Conservation (phyloP, 2,113 vertebrate species). For the Piaya cayana region DNA sequence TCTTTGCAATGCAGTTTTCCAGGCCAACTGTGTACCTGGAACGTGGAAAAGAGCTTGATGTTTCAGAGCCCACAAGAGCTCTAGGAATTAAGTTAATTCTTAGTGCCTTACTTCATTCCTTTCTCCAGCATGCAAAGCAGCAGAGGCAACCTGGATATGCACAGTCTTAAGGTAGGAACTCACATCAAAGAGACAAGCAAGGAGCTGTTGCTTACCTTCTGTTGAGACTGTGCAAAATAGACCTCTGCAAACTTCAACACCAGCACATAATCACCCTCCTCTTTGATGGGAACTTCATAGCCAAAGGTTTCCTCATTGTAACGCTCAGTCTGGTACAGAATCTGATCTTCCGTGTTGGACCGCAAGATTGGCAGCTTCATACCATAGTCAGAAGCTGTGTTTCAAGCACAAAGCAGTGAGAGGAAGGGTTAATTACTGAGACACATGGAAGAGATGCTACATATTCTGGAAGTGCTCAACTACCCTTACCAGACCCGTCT, state of each 20-base stretch:
- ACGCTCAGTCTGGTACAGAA: conserved; percentile 96
- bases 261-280: conserved; percentile 95
- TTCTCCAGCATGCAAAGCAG: not conserved
- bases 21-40: not conserved
- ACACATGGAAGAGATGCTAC: not conserved
- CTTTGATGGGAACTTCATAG: conserved; percentile 93
- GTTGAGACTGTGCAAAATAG: conserved; percentile 98
- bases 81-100: not conserved
- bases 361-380: conserved; percentile 94
- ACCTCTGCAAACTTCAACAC: conserved; percentile 98
- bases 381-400: conserved; percentile 93
- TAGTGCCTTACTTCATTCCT: not conserved
- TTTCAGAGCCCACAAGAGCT: not conserved
- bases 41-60: not conserved
- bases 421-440: not conserved
- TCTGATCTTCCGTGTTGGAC: conserved; percentile 92
- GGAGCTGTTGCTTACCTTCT: conserved; percentile 84
- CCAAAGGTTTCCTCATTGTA: conserved; percentile 98
- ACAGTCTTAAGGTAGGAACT: not conserved
- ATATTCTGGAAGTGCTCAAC: not conserved
- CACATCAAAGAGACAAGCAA: not conserved
- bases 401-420: not conserved
- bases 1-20: not conserved
- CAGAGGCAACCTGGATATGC: not conserved
- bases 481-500: fast-evolving